Evolutionary conservation across 2,888 invertebrate genomes (phyloP).

Genomic region (Drosophila cognata): DNA sequence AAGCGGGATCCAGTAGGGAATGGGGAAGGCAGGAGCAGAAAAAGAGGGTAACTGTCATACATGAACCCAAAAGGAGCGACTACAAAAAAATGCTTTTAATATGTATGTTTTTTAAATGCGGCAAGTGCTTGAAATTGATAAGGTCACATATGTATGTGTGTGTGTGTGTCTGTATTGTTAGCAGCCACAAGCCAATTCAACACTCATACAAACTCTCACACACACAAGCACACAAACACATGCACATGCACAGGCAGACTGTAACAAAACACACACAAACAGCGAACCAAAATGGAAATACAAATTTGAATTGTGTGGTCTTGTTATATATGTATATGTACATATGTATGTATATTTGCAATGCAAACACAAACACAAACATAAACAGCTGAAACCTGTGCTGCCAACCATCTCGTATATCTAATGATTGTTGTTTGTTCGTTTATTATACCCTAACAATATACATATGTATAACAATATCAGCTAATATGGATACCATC

Average conservation of each 20-base stretch:
- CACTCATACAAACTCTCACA: slow-evolving; percentile 6
- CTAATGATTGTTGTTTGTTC: slow-evolving; percentile 77
- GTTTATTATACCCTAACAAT: slow-evolving; percentile 23
- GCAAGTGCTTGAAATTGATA: slow-evolving; percentile 77
- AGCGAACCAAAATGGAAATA: slow-evolving; percentile 51
- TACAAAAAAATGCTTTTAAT: slow-evolving; percentile 43
- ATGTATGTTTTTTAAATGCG: slow-evolving; percentile 63
- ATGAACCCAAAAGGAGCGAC: slow-evolving; percentile 29
- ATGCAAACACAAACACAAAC: slow-evolving; percentile 12
- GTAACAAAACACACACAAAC: slow-evolving; percentile 33
- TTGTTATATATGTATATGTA: slow-evolving; percentile 47
- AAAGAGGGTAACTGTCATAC: slow-evolving; percentile 24
- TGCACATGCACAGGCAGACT: slow-evolving; percentile 10
- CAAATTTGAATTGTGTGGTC: slow-evolving; percentile 65
- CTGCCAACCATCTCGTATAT: slow-evolving; percentile 38
- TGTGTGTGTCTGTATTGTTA: slow-evolving; percentile 47
- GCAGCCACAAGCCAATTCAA: slow-evolving; percentile 48
- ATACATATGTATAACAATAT: too few relatives aligned
- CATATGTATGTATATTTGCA: background rate
- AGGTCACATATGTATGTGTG: slow-evolving; percentile 42
- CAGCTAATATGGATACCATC: background rate
- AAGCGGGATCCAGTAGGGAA: background rate
- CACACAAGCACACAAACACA: background rate
- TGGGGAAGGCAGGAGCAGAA: background rate
- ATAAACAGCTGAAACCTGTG: slow-evolving; percentile 33